Evolutionary conservation across 2,797 vertebrate genomes (phyloP).

Genomic region (Vireo griseus): DNA sequence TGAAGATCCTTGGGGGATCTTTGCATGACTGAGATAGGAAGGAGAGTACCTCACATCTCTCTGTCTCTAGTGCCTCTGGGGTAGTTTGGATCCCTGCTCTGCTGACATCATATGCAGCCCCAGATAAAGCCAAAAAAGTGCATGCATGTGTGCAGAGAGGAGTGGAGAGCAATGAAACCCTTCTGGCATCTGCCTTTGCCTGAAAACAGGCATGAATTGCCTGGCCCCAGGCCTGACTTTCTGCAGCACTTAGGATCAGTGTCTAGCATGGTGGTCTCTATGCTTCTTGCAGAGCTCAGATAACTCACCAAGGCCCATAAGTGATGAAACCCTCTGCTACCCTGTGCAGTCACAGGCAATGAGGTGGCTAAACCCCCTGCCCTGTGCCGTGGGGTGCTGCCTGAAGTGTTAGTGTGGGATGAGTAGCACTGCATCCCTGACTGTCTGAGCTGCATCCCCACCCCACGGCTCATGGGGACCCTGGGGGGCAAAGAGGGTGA

Average conservation of each 20-base stretch:
- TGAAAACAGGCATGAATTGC: neutral
- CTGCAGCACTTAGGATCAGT: neutral
- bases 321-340: neutral
- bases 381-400: neutral
- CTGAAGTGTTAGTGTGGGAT: accelerated
- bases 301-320: neutral
- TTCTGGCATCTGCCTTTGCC: neutral
- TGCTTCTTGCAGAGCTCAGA: neutral
- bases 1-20: neutral
- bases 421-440: neutral
- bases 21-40: neutral
- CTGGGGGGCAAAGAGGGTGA: neutral
- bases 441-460: neutral
- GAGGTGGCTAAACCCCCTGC: neutral
- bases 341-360: accelerated
- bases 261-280: accelerated
- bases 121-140: neutral
- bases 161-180: neutral
- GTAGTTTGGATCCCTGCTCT: neutral
- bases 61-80: neutral
- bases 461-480: accelerated
- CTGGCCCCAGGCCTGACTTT: neutral
- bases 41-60: accelerated
- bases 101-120: neutral
- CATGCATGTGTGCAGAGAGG: neutral